Evolutionary conservation across 2,113 vertebrate species (phyloP).

Genomic region (Anoplopoma fimbria): DNA sequence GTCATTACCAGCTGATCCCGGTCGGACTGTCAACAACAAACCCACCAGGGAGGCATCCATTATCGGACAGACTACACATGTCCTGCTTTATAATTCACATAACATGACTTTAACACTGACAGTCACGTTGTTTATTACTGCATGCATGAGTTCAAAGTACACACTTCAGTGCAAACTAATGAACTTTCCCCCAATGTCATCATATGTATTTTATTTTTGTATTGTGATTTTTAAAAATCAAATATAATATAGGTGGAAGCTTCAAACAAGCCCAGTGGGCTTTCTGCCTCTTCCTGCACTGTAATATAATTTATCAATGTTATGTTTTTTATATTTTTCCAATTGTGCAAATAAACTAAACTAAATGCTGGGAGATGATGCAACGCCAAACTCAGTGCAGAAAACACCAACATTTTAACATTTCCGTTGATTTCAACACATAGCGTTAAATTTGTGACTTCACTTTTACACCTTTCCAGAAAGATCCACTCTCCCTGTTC

Average conservation of each 20-base stretch:
- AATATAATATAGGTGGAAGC: too few relatives aligned
- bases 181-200: too few relatives aligned
- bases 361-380: too few relatives aligned
- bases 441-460: rapidly evolving
- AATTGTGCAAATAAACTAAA: too few relatives aligned
- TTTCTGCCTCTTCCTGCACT: too few relatives aligned
- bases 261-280: too few relatives aligned
- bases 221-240: too few relatives aligned
- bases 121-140: not conserved
- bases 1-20: constrained; percentile 52
- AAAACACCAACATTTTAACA: not conserved
- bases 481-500: rapidly evolving
- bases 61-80: constrained; percentile 52
- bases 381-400: not conserved
- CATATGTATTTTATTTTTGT: too few relatives aligned
- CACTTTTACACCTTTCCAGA: rapidly evolving
- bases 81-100: too few relatives aligned
- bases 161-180: not conserved
- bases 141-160: not conserved
- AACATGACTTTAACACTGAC: not conserved
- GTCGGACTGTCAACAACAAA: constrained; percentile 52
- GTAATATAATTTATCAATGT: too few relatives aligned
- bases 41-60: not conserved
- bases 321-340: too few relatives aligned
- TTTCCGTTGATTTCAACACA: not conserved